Evolutionary conservation across 1,140 invertebrate species (phyloP), one percentile per base, ranked within the genome.

Genomic region (Drosophila repleta): DNA sequence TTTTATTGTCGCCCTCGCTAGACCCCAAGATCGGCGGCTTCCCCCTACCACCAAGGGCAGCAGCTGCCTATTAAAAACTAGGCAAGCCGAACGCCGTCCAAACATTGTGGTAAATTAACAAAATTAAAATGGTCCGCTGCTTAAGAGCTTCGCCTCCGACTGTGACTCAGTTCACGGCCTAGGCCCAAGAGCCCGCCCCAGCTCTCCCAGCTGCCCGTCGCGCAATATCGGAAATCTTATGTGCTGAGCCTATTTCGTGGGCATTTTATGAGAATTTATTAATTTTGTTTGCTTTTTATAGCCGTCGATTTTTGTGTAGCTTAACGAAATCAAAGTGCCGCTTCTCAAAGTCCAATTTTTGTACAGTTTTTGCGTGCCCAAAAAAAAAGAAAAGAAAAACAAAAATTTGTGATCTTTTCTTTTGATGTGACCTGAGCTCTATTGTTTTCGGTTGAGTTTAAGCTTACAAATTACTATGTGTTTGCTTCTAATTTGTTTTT

Each of bases 71-170:
- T 78, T 77, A 57, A 63, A 68, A 75, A 26, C 65, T 81, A 82
- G 78, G 58, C 67, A 66, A 29, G 8, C 29, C 8, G 29, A n/a
- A n/a, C 29, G 29, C 29, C 29, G 8, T 29, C 29, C 29, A 29
- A 61, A 87, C 78, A 72, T 82, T 87, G 67, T 82, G 74, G 83
- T 85, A 85, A 85, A 85, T 85, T 82, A 85, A 85, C 78, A 79
- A 35, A 85, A 85, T 87, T 88, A 78, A 85, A 85, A 78, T 15
- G 66, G 48, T 46, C 35, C 56, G 57, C 48, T 55, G 60, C 51
- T 35, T 35, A 53, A 61, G 56, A 71, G 61, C 21, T 48, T 26
- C 51, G 37, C 17, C 35, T 58, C 20, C 35, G 21, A 35, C 24
- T 45, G 13, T 49, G 32, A 60, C 65, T 53, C 46, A 51, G 60